phyloP scores from a whole-genome alignment of 2,888 invertebrate genomes.

The Lacanobia oleracea region DNA sequence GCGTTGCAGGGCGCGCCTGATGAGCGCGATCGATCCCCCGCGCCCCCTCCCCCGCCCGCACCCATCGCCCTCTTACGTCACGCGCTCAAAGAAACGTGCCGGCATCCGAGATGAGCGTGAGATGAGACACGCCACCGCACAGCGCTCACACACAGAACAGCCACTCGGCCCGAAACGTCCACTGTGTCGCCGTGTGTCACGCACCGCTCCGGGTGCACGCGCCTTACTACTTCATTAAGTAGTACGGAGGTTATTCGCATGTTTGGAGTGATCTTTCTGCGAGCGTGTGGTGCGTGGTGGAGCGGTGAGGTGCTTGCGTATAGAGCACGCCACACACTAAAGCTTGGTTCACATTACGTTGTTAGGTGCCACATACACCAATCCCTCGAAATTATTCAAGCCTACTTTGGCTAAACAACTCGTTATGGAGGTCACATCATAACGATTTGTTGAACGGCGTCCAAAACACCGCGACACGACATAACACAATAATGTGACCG shows the following conservation, averaged over 20 bases:
- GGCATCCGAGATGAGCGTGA: slow-evolving; percentile 49
- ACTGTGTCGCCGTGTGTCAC: background rate
- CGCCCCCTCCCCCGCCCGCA: background rate
- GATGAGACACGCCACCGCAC: slow-evolving; percentile 29
- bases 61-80: slow-evolving; percentile 47
- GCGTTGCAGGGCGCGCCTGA: slow-evolving; percentile 52
- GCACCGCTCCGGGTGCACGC: background rate
- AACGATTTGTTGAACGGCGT: too few relatives aligned
- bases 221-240: too few relatives aligned
- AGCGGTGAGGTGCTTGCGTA: too few relatives aligned
- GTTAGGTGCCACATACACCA: too few relatives aligned
- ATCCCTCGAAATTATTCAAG: too few relatives aligned
- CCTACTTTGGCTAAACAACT: too few relatives aligned
- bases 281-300: background rate
- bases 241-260: background rate
- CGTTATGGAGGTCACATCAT: too few relatives aligned
- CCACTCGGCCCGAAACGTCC: background rate
- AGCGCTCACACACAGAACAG: background rate
- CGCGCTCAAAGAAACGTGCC: slow-evolving; percentile 40
- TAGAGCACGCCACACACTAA: background rate
- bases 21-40: slow-evolving; percentile 60
- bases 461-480: too few relatives aligned
- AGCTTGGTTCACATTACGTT: too few relatives aligned
- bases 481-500: too few relatives aligned
- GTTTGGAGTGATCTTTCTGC: background rate